Evolutionary conservation across 2,797 vertebrate species (phyloP).

Genomic region (Holocentrus rufus): DNA sequence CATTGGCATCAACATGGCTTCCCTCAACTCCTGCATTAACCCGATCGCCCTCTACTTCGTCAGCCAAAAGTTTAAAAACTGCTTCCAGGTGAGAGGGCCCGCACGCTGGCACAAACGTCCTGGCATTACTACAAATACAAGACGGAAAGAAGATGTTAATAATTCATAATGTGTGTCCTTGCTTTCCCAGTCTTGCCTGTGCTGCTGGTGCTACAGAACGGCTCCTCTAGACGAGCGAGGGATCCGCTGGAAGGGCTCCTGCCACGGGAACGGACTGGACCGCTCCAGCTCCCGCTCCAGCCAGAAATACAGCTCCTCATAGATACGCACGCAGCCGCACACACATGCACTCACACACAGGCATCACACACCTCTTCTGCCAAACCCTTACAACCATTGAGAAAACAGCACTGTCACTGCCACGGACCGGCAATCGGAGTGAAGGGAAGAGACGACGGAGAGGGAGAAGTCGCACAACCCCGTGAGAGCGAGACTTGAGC

Average conservation of each 20-base stretch:
- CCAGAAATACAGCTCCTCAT: conserved; percentile 91
- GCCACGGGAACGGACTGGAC: conserved; percentile 86
- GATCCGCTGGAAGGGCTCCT: conserved; percentile 87
- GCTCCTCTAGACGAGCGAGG: conserved; percentile 83
- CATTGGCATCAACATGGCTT: conserved; percentile 93
- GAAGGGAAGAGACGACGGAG: conserved; percentile 6
- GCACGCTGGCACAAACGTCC: background rate
- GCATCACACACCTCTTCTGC: conserved; percentile 12
- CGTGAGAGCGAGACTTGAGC: background rate
- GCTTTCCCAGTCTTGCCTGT: conserved; percentile 84
- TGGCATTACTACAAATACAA: background rate
- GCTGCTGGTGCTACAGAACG: conserved; percentile 88
- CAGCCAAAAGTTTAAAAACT: conserved; percentile 92
- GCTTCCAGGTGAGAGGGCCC: conserved; percentile 85
- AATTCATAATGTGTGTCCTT: conserved; percentile 12
- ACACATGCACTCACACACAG: background rate
- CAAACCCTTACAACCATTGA: conserved; percentile 18
- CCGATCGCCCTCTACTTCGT: conserved; percentile 92
- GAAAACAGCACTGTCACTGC: conserved; percentile 38
- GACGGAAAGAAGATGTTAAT: background rate
- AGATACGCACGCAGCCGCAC: conserved; percentile 49
- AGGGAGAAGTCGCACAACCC: conserved; percentile 7
- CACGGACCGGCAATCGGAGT: conserved; percentile 12
- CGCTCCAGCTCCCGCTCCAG: conserved; percentile 88
- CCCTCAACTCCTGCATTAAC: conserved; percentile 92